Base-by-base conservation (phyloP, 2,797 vertebrate species). In the Sibirionetta formosa region DNA sequence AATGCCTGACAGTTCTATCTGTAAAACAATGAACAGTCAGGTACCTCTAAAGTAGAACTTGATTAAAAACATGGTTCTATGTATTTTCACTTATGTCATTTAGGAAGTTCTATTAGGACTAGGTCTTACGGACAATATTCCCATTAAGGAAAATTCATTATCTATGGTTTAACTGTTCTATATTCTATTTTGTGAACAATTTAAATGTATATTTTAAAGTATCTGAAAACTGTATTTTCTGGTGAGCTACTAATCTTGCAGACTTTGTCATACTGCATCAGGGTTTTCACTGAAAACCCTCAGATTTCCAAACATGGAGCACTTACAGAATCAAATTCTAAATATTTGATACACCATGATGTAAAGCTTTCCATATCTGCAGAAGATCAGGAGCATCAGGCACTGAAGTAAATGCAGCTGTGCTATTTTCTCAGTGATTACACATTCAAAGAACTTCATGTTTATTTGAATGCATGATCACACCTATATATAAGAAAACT, bases 251-350 rank as follows among this genome's bases (percentile, higher is more conserved):
- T 85, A 73, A 65, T 85, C 44, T 85, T 64, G 36, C 15, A 68
- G 23, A 61, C 23, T 84, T 82, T 79, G 35, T 63, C 76, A 78
- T 61, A 76, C 14, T 40, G 57, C 63, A 94, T 58, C 14, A 65
- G 58, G 24, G 40, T 27, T 71, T 96, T 92, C 87, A 82, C 40
- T 66, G 56, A 42, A 90, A 91, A 19, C 14, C 56, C 71, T 35
- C 53, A 69, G 56, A 85, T 87, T 93, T 93, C 50, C 88, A 93
- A 87, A 98, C 97, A 97, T 96, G 85, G 96, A 97, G 93, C 46
- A 3, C 69, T 83, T 85, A 84, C 26, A 92, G 80, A 88, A 82
- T 42, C 33, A 86, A 53, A 76, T 75, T 48, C 44, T 71, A 93
- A 96, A 90, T 94, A 71, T 95, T 94, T 95, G 57, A 80, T 73